phyloP scores from a whole-genome alignment of 2,888 invertebrate genomes.

The Epirrhoe alternata region DNA sequence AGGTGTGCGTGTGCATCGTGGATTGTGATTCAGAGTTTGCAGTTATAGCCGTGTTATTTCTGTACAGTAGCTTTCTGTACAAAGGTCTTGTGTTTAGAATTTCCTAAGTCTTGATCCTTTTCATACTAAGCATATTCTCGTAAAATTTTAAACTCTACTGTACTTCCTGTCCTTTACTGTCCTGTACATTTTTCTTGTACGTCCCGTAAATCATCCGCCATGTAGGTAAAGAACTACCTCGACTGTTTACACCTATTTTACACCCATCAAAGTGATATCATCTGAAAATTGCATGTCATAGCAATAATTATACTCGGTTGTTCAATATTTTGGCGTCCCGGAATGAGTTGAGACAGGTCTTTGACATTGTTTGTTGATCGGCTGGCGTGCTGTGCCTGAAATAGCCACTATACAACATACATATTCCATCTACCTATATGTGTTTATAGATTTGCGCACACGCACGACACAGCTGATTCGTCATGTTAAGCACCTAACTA shows the following conservation, averaged over 20 bases:
- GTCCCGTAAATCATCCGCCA: too few relatives aligned
- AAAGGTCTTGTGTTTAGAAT: not conserved
- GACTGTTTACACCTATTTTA: too few relatives aligned
- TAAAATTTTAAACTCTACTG: too few relatives aligned
- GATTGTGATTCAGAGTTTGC: constrained; percentile 42
- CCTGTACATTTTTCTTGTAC: too few relatives aligned
- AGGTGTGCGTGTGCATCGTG: constrained; percentile 40
- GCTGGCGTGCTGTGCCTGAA: constrained; percentile 46
- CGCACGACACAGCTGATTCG: constrained; percentile 20
- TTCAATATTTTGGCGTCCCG: constrained; percentile 15
- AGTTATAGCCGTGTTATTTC: constrained; percentile 36
- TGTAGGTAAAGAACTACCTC: too few relatives aligned
- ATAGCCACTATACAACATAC: constrained; percentile 30
- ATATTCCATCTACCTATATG: too few relatives aligned
- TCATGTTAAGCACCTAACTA: not conserved
- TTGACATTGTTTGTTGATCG: constrained; percentile 52
- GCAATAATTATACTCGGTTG: not conserved
- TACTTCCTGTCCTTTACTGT: too few relatives aligned
- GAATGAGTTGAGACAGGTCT: constrained; percentile 46
- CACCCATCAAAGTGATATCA: too few relatives aligned
- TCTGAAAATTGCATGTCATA: constrained; percentile 1
- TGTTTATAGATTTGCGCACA: constrained; percentile 16
- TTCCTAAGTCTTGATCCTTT: not conserved
- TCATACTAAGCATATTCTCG: too few relatives aligned
- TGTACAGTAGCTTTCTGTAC: constrained; percentile 5